These are phyloP conservation scores for Leucopternis melanops DNA, from an alignment of 2,113 vertebrate genomes.

Conservation along the genomic window DNA sequence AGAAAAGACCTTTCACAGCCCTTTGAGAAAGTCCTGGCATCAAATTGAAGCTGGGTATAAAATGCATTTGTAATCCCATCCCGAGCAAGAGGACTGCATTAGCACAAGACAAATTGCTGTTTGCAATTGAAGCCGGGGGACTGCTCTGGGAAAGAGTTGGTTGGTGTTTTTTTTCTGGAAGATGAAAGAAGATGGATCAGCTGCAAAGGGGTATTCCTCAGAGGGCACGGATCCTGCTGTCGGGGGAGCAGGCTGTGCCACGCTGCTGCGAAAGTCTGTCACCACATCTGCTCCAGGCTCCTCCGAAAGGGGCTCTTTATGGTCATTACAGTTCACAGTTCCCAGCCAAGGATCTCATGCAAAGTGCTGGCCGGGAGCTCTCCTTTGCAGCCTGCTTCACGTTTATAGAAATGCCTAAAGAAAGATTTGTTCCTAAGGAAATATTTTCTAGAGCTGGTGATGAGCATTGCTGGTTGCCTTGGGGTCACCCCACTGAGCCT, in stretches of 20 bases:
- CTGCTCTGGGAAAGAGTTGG: neutral
- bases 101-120: neutral
- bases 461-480: neutral
- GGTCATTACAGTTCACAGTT: neutral
- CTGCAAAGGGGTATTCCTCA: neutral
- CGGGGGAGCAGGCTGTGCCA: neutral
- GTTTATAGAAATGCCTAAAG: rapidly evolving
- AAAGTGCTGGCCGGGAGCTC: neutral
- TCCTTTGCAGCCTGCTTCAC: neutral
- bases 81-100: neutral
- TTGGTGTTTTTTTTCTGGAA: neutral
- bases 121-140: neutral
- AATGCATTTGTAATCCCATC: neutral
- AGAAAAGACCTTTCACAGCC: neutral
- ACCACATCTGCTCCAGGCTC: neutral
- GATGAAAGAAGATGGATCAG: neutral
- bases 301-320: neutral
- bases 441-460: neutral
- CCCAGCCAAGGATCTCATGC: neutral
- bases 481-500: neutral
- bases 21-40: neutral
- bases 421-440: neutral
- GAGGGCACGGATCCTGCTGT: neutral
- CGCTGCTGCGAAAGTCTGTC: neutral
- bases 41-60: neutral